A percentile compares a stretch with the other conserved stretches of the same genome.
Conservation (phyloP, 1,140 invertebrate species). For the Papilio polytes region DNA sequence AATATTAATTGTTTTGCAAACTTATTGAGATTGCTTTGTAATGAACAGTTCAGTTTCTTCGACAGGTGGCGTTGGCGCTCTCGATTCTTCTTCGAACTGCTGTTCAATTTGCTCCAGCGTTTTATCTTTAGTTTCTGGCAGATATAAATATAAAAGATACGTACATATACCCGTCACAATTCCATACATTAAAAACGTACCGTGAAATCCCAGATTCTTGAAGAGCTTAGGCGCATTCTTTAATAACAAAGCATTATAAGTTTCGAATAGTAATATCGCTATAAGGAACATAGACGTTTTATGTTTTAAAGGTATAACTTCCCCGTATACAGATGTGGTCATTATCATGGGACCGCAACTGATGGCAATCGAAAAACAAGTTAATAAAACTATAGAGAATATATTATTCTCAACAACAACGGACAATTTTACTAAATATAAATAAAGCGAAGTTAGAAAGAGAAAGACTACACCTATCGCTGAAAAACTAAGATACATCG, state of each 20-base stretch:
- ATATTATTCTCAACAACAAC: slow-evolving; percentile 47
- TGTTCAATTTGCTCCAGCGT: slow-evolving; percentile 51
- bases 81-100: slow-evolving; percentile 38
- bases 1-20: neutral
- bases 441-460: slow-evolving; percentile 51
- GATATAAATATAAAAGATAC: slow-evolving; percentile 48
- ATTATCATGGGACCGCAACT: slow-evolving; percentile 48
- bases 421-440: slow-evolving; percentile 47
- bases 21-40: neutral
- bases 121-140: slow-evolving; percentile 58
- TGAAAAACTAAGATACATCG: slow-evolving; percentile 43
- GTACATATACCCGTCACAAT: slow-evolving; percentile 45
- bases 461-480: slow-evolving; percentile 44
- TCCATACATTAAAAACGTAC: slow-evolving; percentile 52
- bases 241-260: slow-evolving; percentile 41
- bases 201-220: slow-evolving; percentile 45
- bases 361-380: slow-evolving; percentile 44
- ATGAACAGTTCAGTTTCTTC: neutral
- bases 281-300: slow-evolving; percentile 45
- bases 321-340: slow-evolving; percentile 50
- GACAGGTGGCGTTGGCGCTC: neutral
- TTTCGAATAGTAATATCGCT: slow-evolving; percentile 45
- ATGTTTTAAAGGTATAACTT: slow-evolving; percentile 51
- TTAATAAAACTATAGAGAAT: slow-evolving; percentile 45
- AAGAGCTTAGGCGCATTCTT: slow-evolving; percentile 51